Evolutionary conservation across 2,797 vertebrate species (phyloP).

Genomic region (Sebastes flavidus): DNA sequence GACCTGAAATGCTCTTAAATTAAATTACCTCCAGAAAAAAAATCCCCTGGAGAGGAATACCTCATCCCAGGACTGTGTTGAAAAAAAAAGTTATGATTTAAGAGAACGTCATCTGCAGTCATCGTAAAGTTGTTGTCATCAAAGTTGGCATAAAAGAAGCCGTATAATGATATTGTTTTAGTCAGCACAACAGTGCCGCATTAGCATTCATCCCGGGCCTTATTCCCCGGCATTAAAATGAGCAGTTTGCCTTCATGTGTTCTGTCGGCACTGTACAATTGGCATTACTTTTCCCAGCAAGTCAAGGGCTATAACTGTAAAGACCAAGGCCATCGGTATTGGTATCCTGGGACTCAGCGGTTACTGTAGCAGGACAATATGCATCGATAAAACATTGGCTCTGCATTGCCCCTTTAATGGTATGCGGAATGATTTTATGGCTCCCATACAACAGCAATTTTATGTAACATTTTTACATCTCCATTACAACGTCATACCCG

Average conservation of each 20-base stretch:
- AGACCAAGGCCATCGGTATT: slow-evolving; percentile 46
- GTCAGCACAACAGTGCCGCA: background rate
- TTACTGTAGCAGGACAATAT: slow-evolving; percentile 64
- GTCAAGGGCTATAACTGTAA: slow-evolving; percentile 50
- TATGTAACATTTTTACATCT: slow-evolving; percentile 73
- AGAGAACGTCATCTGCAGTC: background rate
- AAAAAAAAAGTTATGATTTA: slow-evolving; percentile 1
- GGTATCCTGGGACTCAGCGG: slow-evolving; percentile 32
- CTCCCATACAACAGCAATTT: slow-evolving; percentile 68
- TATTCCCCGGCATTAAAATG: slow-evolving; percentile 18
- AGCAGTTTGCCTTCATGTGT: slow-evolving; percentile 21
- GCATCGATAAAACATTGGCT: slow-evolving; percentile 68
- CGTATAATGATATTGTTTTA: background rate
- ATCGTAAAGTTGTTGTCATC: background rate
- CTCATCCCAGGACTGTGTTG: background rate
- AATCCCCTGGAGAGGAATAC: background rate
- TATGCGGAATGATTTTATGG: slow-evolving; percentile 63
- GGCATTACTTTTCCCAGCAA: slow-evolving; percentile 37
- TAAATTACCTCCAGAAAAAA: background rate
- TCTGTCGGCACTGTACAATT: slow-evolving; percentile 13
- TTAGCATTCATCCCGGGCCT: slow-evolving; percentile 8
- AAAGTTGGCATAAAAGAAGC: background rate
- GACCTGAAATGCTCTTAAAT: background rate
- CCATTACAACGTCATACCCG: slow-evolving; percentile 41
- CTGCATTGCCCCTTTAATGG: slow-evolving; percentile 60